Evolutionary conservation across 35 echinoderm and acorn worm genomes (phyloP).

Genomic region (Lytechinus pictus): DNA sequence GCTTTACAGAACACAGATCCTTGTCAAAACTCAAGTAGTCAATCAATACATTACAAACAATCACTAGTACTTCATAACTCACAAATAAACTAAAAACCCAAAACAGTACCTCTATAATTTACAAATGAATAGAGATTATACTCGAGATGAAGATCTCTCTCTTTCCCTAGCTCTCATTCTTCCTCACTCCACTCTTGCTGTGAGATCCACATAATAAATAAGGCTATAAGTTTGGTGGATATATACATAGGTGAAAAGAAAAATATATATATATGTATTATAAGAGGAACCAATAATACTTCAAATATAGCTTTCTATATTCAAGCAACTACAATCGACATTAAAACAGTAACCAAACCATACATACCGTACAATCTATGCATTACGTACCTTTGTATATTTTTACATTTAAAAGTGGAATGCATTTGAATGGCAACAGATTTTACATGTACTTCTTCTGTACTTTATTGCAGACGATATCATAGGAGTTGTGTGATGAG

Average conservation of each 20-base stretch:
- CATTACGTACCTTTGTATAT: neutral
- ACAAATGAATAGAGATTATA: neutral
- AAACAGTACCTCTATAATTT: slow-evolving; percentile 3
- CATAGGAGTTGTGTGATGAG: neutral
- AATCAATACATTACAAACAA: neutral
- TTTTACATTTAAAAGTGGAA: neutral
- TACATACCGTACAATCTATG: neutral
- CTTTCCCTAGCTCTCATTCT: neutral
- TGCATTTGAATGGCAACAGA: slow-evolving; percentile 3
- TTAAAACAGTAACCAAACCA: neutral
- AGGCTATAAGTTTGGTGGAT: neutral
- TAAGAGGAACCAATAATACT: neutral
- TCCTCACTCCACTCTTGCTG: neutral
- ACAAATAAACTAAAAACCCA: neutral
- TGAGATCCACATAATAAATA: neutral
- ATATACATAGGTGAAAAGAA: neutral
- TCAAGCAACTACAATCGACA: neutral
- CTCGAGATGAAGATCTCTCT: neutral
- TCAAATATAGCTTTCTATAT: neutral
- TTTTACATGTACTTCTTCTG: neutral
- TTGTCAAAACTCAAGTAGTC: neutral
- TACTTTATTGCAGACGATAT: slow-evolving; percentile 4
- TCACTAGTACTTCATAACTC: neutral
- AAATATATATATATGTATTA: neutral
- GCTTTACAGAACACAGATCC: too few species aligned